Percentiles rank a stretch among this genome's conserved stretches.
phyloP scores from a whole-genome alignment of 2,113 vertebrate genomes.

The Boulengeromyrus knoepffleri region DNA sequence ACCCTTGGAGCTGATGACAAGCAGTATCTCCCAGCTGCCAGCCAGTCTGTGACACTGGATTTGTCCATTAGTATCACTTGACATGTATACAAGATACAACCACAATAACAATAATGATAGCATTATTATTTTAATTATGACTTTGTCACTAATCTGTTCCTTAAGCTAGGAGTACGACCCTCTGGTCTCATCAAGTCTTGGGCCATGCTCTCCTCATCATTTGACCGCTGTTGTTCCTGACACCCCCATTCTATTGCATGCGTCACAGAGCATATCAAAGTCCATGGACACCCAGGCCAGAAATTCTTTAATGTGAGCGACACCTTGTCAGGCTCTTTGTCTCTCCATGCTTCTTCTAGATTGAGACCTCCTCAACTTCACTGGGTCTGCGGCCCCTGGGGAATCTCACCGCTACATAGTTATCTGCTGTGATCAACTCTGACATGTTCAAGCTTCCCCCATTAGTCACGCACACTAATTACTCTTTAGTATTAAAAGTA shows the following conservation, averaged over 20 bases:
- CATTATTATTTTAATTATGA: not conserved
- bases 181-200: not conserved
- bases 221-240: not conserved
- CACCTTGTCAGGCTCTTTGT: not conserved
- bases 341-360: not conserved
- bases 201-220: not conserved
- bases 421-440: slow-evolving; percentile 40
- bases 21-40: slow-evolving; percentile 7
- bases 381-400: not conserved
- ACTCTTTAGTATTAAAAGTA: slow-evolving; percentile 64
- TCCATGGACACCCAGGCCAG: not conserved
- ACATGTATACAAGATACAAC: not conserved
- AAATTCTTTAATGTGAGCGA: not conserved
- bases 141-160: not conserved
- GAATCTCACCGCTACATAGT: slow-evolving; percentile 10
- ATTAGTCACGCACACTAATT: slow-evolving; percentile 62
- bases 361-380: slow-evolving; percentile 9
- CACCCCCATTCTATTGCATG: not conserved
- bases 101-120: not conserved
- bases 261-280: not conserved
- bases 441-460: slow-evolving; percentile 52
- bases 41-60: not conserved
- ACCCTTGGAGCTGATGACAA: slow-evolving; percentile 39
- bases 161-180: not conserved
- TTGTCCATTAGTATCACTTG: not conserved